Evolutionary conservation across 2,113 vertebrate species (phyloP).

Genomic region (Ornithorhynchus anatinus): DNA sequence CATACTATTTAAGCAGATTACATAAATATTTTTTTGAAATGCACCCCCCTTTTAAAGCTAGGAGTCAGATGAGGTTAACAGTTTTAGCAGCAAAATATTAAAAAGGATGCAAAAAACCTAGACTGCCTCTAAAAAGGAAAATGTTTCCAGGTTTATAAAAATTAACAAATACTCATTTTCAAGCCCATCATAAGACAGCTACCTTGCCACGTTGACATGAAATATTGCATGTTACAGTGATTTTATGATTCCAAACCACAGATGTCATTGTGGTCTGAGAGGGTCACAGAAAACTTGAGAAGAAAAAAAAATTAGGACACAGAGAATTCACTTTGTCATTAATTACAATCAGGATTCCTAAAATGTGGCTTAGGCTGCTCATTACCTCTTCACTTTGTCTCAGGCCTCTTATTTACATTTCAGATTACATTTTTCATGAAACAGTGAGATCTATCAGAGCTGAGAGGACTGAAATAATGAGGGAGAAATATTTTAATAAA

Average conservation of each 20-base stretch:
- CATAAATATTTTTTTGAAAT: constrained; percentile 1
- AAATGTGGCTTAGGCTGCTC: constrained; percentile 76
- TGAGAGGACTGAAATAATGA: constrained; percentile 88
- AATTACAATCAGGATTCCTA: constrained; percentile 81
- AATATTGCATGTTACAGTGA: constrained; percentile 66
- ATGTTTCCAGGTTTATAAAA: too few species aligned
- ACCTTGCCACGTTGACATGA: too few species aligned
- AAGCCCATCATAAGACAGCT: too few species aligned
- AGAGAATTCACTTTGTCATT: constrained; percentile 83
- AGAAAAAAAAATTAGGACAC: constrained; percentile 54
- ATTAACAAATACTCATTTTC: too few species aligned
- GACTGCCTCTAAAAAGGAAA: too few species aligned
- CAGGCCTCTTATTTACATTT: constrained; percentile 96
- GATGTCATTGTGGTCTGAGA: constrained; percentile 73
- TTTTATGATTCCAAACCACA: constrained; percentile 81
- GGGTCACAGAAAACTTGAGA: constrained; percentile 78
- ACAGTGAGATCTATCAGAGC: constrained; percentile 85
- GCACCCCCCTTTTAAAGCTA: constrained; percentile 28
- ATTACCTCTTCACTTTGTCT: constrained; percentile 87
- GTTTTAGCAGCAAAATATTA: too few species aligned
- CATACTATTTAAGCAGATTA: constrained; percentile 1
- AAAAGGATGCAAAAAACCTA: too few species aligned
- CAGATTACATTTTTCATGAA: constrained; percentile 91
- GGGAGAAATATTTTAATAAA: constrained; percentile 85
- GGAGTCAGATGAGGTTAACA: constrained; percentile 24